Evolutionary conservation across 2,888 invertebrate genomes (phyloP).

Genomic region (Aspidiotus rigidus): DNA sequence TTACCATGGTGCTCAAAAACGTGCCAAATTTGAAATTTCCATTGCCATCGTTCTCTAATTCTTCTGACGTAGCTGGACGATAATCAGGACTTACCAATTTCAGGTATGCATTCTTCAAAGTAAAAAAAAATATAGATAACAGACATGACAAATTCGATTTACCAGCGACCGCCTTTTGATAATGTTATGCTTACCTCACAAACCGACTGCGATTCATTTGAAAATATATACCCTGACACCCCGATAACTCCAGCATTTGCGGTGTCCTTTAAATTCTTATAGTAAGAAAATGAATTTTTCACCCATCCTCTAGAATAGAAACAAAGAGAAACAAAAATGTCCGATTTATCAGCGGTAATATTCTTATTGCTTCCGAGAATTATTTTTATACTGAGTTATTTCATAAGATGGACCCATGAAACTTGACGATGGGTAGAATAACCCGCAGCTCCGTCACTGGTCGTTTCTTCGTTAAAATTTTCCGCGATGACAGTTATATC

Average conservation of each 20-base stretch:
- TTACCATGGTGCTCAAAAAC: neutral
- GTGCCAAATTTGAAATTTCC: neutral
- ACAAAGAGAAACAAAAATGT: too few relatives aligned
- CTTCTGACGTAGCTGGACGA: neutral
- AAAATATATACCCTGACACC: neutral
- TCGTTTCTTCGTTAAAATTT: constrained; percentile 63
- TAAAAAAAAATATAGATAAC: neutral
- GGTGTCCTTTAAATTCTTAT: neutral
- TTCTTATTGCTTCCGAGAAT: too few relatives aligned
- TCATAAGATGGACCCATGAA: constrained; percentile 51
- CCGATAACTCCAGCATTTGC: neutral
- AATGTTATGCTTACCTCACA: neutral
- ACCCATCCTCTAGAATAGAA: neutral
- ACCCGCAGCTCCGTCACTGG: constrained; percentile 79
- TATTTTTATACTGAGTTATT: neutral
- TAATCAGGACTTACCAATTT: neutral
- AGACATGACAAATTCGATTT: neutral
- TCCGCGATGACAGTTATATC: constrained; percentile 66
- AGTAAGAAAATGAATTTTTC: neutral
- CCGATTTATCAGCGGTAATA: too few relatives aligned
- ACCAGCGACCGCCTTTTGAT: neutral
- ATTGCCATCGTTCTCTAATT: neutral
- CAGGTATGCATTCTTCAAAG: neutral
- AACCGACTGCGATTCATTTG: neutral
- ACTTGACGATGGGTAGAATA: constrained; percentile 69